Evolutionary conservation across 2,113 vertebrate genomes (phyloP).

Genomic region (Menidia beryllina): DNA sequence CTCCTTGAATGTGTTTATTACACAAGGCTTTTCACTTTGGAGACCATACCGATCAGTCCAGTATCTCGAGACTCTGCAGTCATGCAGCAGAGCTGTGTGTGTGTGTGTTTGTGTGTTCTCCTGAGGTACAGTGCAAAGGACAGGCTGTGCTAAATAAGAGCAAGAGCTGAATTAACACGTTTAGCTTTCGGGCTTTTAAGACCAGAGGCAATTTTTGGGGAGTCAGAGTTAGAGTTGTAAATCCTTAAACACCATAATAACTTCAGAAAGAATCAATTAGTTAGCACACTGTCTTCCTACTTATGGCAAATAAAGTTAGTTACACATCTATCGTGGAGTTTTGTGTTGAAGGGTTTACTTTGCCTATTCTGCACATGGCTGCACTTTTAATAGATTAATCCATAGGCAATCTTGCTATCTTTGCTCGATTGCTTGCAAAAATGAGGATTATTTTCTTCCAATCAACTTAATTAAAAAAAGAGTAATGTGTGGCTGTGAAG

Average conservation of each 20-base stretch:
- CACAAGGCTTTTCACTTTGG: background rate
- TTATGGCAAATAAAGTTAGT: constrained; percentile 10
- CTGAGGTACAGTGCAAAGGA: constrained; percentile 46
- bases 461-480: constrained; percentile 41
- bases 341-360: background rate
- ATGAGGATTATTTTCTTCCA: constrained; percentile 36
- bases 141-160: constrained; percentile 46
- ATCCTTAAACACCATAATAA: constrained; percentile 61
- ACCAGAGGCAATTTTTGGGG: constrained; percentile 49
- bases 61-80: constrained; percentile 60
- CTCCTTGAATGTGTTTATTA: constrained; percentile 1
- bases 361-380: constrained; percentile 17
- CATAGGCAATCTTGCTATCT: constrained; percentile 12
- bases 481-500: constrained; percentile 34
- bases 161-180: constrained; percentile 37
- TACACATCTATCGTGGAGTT: constrained; percentile 13
- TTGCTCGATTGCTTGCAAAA: constrained; percentile 43
- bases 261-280: constrained; percentile 29
- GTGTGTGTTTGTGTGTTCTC: constrained; percentile 52
- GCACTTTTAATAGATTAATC: constrained; percentile 33
- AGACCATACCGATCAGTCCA: constrained; percentile 38
- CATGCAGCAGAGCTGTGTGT: constrained; percentile 68
- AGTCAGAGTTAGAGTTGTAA: constrained; percentile 28
- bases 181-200: constrained; percentile 36
- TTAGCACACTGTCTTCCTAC: background rate